These are phyloP conservation scores for Dipodomys spectabilis DNA, from an alignment of 2,113 vertebrate species.

Conservation along the genomic window DNA sequence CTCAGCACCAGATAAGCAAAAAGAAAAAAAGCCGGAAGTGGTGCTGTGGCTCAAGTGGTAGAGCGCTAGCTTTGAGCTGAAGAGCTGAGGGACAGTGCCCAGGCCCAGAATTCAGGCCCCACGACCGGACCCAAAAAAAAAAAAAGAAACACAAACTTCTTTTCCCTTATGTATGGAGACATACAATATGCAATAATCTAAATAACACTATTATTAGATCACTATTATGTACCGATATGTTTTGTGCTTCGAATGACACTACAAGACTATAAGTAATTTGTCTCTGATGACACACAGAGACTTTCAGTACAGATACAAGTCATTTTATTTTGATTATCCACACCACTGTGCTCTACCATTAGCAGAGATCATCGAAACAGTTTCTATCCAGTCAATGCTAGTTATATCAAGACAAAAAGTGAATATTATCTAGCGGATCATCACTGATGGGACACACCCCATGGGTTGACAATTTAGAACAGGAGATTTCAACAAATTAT, in stretches of 20 bases:
- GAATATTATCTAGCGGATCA: constrained; percentile 32
- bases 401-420: constrained; percentile 54
- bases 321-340: constrained; percentile 64
- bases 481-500: constrained; percentile 41
- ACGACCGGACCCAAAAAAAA: too few relatives aligned
- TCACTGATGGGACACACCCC: neutral
- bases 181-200: neutral
- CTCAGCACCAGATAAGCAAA: too few relatives aligned
- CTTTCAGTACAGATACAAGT: constrained; percentile 18
- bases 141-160: neutral
- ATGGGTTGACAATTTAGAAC: constrained; percentile 36
- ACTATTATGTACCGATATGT: neutral
- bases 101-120: too few relatives aligned
- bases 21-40: too few relatives aligned
- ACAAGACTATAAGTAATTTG: neutral
- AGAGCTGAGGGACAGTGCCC: too few relatives aligned
- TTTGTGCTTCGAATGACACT: constrained; percentile 7
- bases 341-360: constrained; percentile 46
- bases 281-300: neutral
- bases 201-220: constrained; percentile 30
- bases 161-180: neutral
- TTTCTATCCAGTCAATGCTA: constrained; percentile 27
- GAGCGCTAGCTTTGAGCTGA: too few relatives aligned
- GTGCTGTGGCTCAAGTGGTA: too few relatives aligned
- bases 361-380: constrained; percentile 63